These are phyloP conservation scores for Neofelis nebulosa DNA, from an alignment of 2,113 vertebrate genomes.

Conservation along the genomic window DNA sequence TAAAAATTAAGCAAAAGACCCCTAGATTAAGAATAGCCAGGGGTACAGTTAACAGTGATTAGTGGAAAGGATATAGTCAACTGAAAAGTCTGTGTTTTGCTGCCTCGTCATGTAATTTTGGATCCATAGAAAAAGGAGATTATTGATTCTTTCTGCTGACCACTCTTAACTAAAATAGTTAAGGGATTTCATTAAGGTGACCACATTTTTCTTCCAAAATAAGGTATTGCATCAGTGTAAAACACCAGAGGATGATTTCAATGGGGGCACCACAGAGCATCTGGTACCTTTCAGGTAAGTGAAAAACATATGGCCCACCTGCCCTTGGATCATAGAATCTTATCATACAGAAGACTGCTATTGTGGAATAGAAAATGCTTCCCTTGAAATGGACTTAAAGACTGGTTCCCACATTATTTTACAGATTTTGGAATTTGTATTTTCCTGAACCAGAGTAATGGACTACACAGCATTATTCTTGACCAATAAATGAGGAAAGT, in stretches of 20 bases:
- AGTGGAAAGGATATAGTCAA: background rate
- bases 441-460: slow-evolving; percentile 24
- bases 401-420: background rate
- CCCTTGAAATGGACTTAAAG: background rate
- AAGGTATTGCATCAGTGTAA: background rate
- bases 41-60: background rate
- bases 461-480: background rate
- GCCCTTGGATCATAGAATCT: background rate
- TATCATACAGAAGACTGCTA: background rate
- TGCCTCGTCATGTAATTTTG: background rate
- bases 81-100: background rate
- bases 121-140: background rate
- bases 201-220: background rate
- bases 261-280: background rate
- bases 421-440: slow-evolving; percentile 3
- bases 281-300: background rate
- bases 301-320: background rate
- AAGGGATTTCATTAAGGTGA: slow-evolving; percentile 22
- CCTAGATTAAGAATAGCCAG: background rate
- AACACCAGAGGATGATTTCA: background rate
- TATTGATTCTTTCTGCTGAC: background rate
- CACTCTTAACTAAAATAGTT: background rate
- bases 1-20: background rate
- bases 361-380: background rate
- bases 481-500: background rate